Base-by-base conservation (phyloP, 2,797 vertebrate species). In the Sebastes jordani region DNA sequence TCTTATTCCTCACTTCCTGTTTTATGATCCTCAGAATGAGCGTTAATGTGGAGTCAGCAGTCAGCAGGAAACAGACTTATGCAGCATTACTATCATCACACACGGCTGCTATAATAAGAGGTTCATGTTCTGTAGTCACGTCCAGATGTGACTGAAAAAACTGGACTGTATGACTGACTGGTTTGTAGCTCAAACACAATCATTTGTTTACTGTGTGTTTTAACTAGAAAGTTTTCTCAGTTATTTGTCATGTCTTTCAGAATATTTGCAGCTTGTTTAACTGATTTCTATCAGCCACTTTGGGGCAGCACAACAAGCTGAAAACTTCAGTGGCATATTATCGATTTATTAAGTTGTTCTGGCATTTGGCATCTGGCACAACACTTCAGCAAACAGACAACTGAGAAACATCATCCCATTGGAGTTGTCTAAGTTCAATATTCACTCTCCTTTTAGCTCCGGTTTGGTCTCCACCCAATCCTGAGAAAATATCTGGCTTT, bases 1-100 rank as follows among this genome's bases (percentile, higher is more conserved):
- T 70, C 74, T 84, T 86, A 83, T 87, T 86, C 85, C 76, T 91
- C 80, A 84, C 90, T 93, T 91, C 90, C 91, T 92, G 89, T 90
- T 84, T 90, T 54, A 82, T 42, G 80, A 82, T 86, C 60, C 67
- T 85, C 59, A 75, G 72, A 87, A 74, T 86, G 86, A 87, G 46
- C 29, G 42, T 73, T 88, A 86, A 49, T 62, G 86, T 77, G 7
- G 73, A 93, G 91, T 94, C 93, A 93, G 88, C 72, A 80, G 52
- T 70, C 61, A 18, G 71, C 89, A 92, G 89, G 92, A 91, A 92
- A 86, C 76, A 52, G 56, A 66, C 78, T 38, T 61, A 16, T 58
- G 52, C 73, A 55, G 13, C 61, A 62, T 74, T 83, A 67, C 77
- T 84, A 78, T 84, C 71, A 76, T 79, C 68, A 82, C 72, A 76